Percentiles rank a stretch among this genome's conserved stretches.
These are phyloP conservation scores for Latheticus oryzae DNA, from an alignment of 2,888 invertebrate species.

Conservation along the genomic window DNA sequence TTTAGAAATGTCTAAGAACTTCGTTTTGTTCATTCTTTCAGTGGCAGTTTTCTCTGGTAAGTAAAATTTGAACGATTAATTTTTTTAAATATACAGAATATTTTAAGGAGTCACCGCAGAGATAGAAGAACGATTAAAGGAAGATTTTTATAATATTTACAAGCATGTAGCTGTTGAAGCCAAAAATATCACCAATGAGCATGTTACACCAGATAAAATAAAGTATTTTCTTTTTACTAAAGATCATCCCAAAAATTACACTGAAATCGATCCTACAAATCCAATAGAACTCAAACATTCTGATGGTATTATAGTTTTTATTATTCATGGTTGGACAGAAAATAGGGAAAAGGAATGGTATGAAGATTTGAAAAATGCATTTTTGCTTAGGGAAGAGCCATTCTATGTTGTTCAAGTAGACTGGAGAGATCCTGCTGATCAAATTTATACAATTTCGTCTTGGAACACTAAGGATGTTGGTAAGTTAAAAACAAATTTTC, in stretches of 20 bases:
- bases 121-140: slow-evolving; percentile 43
- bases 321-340: slow-evolving; percentile 55
- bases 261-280: slow-evolving; percentile 43
- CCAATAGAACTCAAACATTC: slow-evolving; percentile 44
- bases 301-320: slow-evolving; percentile 48
- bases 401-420: slow-evolving; percentile 53
- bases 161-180: slow-evolving; percentile 50
- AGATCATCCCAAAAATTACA: slow-evolving; percentile 46
- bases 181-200: slow-evolving; percentile 46
- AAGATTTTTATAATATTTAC: slow-evolving; percentile 54
- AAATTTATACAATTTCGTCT: slow-evolving; percentile 52
- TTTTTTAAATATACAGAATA: no score
- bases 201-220: slow-evolving; percentile 49
- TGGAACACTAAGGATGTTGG: slow-evolving; percentile 56
- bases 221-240: slow-evolving; percentile 50
- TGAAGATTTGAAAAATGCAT: slow-evolving; percentile 52
- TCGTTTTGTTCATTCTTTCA: no score
- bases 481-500: no score
- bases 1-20: no score
- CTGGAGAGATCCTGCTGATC: slow-evolving; percentile 54
- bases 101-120: slow-evolving; percentile 8
- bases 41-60: no score
- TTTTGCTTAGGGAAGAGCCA: slow-evolving; percentile 47
- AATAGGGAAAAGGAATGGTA: slow-evolving; percentile 51
- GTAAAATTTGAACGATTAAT: no score